phyloP scores from a whole-genome alignment of 2,113 vertebrate species.

The Martes martes region DNA sequence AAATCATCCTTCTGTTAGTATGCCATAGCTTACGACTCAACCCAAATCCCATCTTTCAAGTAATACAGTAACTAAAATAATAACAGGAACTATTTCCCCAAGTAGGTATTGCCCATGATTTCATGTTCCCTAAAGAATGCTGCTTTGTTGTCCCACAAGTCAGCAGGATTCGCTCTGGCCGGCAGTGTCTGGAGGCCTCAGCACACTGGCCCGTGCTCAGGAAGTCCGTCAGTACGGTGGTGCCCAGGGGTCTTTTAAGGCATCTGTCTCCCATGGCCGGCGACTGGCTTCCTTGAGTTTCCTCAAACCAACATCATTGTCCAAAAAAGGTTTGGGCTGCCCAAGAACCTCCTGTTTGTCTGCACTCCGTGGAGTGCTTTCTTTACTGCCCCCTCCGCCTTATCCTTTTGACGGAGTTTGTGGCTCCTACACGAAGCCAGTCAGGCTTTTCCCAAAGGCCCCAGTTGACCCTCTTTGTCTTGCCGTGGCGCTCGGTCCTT shows the following conservation, averaged over 20 bases:
- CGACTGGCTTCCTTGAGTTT: background rate
- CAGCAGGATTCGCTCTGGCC: background rate
- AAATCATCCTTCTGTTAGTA: background rate
- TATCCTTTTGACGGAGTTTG: background rate
- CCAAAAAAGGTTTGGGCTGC: background rate
- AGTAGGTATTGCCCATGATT: background rate
- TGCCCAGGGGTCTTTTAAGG: background rate
- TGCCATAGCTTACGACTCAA: background rate
- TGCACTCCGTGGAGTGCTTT: rapidly evolving
- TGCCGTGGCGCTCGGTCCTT: background rate
- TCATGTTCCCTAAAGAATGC: background rate
- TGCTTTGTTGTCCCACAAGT: background rate
- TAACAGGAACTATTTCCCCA: background rate
- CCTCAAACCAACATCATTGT: background rate
- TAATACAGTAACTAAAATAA: background rate
- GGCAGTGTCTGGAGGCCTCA: background rate
- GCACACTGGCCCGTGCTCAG: background rate
- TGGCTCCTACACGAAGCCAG: background rate
- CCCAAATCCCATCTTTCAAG: background rate
- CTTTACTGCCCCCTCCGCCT: background rate
- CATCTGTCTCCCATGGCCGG: background rate
- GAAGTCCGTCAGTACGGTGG: background rate
- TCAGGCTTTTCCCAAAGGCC: background rate
- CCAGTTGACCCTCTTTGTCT: background rate
- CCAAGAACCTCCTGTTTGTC: background rate